Percentiles rank a stretch among this genome's conserved stretches.
Conservation (phyloP, 2,113 vertebrate genomes). For the Lophius piscatorius region DNA sequence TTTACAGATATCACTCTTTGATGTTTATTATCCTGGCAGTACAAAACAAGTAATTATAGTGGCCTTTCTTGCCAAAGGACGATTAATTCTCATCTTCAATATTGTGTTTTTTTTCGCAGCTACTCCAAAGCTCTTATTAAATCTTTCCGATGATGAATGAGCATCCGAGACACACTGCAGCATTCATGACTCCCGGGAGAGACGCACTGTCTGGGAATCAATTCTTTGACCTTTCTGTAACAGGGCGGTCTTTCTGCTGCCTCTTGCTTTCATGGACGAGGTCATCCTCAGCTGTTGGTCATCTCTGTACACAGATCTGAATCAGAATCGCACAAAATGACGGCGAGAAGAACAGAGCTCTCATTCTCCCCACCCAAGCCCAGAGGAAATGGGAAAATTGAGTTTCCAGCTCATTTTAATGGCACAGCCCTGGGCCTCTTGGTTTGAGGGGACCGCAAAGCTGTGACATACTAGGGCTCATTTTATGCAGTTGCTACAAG, state of each 20-base stretch:
- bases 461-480: slow-evolving; percentile 45
- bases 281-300: slow-evolving; percentile 45
- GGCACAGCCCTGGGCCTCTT: slow-evolving; percentile 59
- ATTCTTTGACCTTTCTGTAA: slow-evolving; percentile 52
- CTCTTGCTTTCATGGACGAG: slow-evolving; percentile 28
- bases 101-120: not conserved
- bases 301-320: slow-evolving; percentile 47
- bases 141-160: not conserved
- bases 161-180: slow-evolving; percentile 11
- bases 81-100: not conserved
- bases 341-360: slow-evolving; percentile 63
- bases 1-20: not conserved
- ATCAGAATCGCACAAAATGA: slow-evolving; percentile 59
- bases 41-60: not conserved
- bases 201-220: slow-evolving; percentile 56
- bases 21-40: not conserved
- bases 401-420: slow-evolving; percentile 72
- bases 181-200: slow-evolving; percentile 26
- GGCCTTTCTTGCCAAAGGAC: too few relatives aligned
- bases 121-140: not conserved
- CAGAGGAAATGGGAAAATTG: slow-evolving; percentile 71
- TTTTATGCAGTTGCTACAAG: slow-evolving; percentile 38
- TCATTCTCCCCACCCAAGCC: slow-evolving; percentile 74
- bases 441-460: slow-evolving; percentile 65
- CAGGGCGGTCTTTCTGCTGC: slow-evolving; percentile 51